phyloP scores from a whole-genome alignment of 2,888 invertebrate species.

The Rhodophaea formosa region DNA sequence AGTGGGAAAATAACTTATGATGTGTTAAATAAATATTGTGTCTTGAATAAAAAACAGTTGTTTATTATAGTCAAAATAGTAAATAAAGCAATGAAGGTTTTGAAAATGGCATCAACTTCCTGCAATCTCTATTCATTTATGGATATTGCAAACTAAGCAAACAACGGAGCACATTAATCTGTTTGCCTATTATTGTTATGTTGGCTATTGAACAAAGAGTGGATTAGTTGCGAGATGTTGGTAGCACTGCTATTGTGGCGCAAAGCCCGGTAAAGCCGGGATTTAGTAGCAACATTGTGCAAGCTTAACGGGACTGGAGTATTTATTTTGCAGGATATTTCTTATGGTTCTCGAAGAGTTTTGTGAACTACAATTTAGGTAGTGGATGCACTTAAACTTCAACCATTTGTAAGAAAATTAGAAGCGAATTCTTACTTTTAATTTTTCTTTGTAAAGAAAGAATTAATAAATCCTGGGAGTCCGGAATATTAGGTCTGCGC shows the following conservation, averaged over 20 bases:
- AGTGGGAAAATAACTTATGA: too few species aligned
- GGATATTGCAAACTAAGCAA: not conserved
- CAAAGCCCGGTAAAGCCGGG: not conserved
- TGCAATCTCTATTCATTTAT: not conserved
- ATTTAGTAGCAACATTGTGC: constrained; percentile 2
- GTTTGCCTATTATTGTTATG: not conserved
- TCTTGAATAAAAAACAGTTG: not conserved
- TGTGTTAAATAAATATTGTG: too few species aligned
- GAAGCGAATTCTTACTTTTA: too few species aligned
- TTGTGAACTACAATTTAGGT: too few species aligned
- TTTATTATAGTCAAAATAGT: not conserved
- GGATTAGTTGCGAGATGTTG: constrained; percentile 1
- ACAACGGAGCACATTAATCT: not conserved
- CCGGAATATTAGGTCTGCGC: too few species aligned
- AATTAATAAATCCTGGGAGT: too few species aligned
- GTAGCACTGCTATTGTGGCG: not conserved
- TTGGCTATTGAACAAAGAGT: constrained; percentile 10
- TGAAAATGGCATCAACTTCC: not conserved
- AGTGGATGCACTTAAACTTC: too few species aligned
- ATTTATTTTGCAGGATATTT: not conserved
- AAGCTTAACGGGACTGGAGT: constrained; percentile 1
- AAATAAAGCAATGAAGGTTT: not conserved
- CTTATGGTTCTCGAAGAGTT: not conserved
- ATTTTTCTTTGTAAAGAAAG: too few species aligned
- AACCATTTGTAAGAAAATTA: too few species aligned